phyloP scores from a whole-genome alignment of 1,140 invertebrate genomes.

The Zaprionus tsacasi region DNA sequence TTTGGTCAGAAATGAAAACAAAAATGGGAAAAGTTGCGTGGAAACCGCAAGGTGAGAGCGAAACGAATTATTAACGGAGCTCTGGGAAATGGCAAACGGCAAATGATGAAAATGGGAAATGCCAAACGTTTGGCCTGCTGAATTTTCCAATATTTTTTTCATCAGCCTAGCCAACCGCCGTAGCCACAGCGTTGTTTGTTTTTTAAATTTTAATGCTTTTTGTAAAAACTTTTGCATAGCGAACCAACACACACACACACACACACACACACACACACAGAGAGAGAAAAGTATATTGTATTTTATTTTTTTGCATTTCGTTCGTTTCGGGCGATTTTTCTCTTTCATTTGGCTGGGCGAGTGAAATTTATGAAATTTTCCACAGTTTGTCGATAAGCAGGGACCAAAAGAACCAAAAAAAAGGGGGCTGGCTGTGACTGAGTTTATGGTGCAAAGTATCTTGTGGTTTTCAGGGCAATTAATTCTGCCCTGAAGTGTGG shows the following conservation, averaged over 20 bases:
- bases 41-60: constrained; percentile 41
- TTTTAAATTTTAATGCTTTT: constrained; percentile 71
- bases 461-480: constrained; percentile 37
- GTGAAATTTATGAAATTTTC: constrained; percentile 67
- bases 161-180: constrained; percentile 18
- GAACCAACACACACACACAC: background rate
- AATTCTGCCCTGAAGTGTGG: constrained; percentile 33
- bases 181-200: constrained; percentile 2
- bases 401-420: background rate
- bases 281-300: constrained; percentile 6
- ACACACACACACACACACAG: constrained; percentile 4
- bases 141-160: constrained; percentile 47
- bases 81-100: background rate
- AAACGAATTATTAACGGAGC: constrained; percentile 45
- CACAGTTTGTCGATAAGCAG: constrained; percentile 38
- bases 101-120: constrained; percentile 3
- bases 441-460: constrained; percentile 6
- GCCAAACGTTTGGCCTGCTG: constrained; percentile 1
- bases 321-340: constrained; percentile 49
- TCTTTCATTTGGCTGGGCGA: constrained; percentile 53
- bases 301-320: background rate
- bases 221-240: constrained; percentile 61
- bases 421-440: background rate
- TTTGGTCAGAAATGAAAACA: constrained; percentile 27
- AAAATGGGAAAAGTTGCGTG: constrained; percentile 7